A percentile compares a stretch with the other conserved stretches of the same genome.
phyloP scores from a whole-genome alignment of 2,797 vertebrate species.

The Chaetodon trifasciatus region DNA sequence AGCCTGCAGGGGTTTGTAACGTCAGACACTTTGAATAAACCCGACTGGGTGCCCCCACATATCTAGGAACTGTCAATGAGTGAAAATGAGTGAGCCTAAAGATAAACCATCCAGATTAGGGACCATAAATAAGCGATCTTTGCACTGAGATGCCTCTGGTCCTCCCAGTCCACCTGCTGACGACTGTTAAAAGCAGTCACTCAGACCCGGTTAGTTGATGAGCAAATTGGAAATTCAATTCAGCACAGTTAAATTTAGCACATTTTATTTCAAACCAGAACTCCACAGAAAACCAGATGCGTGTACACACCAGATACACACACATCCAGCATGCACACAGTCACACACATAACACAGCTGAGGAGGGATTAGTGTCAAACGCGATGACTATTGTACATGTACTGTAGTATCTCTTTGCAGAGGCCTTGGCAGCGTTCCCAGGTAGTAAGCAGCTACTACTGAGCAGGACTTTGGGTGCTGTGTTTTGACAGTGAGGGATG shows the following conservation, averaged over 20 bases:
- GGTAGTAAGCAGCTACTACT: conserved; percentile 68
- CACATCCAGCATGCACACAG: conserved; percentile 11
- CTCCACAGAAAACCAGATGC: neutral
- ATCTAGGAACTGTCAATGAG: conserved; percentile 64
- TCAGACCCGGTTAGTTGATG: conserved; percentile 32
- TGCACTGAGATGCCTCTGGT: conserved; percentile 63
- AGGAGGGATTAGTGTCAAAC: conserved; percentile 62
- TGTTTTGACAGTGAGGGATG: conserved; percentile 78
- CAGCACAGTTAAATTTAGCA: neutral
- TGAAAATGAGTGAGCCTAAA: conserved; percentile 49
- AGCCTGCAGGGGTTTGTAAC: conserved; percentile 26
- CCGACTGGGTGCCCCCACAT: conserved; percentile 36
- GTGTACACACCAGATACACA: conserved; percentile 1
- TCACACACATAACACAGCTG: conserved; percentile 45
- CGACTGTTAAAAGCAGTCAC: conserved; percentile 17
- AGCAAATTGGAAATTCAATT: conserved; percentile 27
- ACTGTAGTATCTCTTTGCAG: conserved; percentile 65
- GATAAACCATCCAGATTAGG: conserved; percentile 70
- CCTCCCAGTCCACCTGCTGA: conserved; percentile 34
- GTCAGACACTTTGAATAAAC: conserved; percentile 49
- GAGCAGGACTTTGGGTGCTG: conserved; percentile 69
- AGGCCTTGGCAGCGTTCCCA: conserved; percentile 64
- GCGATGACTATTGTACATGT: conserved; percentile 63
- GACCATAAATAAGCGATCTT: conserved; percentile 69
- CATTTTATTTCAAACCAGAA: conserved; percentile 2